Evolutionary conservation across 2,888 invertebrate species (phyloP).

Genomic region (Anarsia innoxiella): DNA sequence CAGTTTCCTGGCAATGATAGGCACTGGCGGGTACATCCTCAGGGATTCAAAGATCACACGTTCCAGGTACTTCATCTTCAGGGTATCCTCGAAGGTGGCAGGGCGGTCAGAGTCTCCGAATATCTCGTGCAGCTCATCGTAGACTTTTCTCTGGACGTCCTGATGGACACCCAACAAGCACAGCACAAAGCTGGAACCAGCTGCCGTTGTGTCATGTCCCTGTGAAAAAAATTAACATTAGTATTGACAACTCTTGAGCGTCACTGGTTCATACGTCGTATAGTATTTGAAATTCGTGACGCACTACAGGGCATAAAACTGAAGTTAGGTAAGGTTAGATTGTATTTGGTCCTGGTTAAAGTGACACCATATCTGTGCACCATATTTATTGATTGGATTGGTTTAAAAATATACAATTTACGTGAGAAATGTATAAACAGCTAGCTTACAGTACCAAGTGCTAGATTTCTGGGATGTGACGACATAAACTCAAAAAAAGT

Average conservation of each 20-base stretch:
- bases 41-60: slow-evolving; percentile 85
- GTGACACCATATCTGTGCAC: no score
- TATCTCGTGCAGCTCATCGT: slow-evolving; percentile 82
- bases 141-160: slow-evolving; percentile 84
- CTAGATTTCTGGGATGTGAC: no score
- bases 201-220: slow-evolving; percentile 73
- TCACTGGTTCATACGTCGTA: no score
- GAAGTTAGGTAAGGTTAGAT: no score
- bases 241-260: not conserved
- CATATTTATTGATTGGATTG: no score
- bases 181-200: slow-evolving; percentile 90
- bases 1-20: slow-evolving; percentile 82
- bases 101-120: slow-evolving; percentile 86
- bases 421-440: no score
- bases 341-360: no score
- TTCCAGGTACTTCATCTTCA: slow-evolving; percentile 88
- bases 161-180: slow-evolving; percentile 88
- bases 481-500: no score
- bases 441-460: no score
- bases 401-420: no score
- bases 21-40: slow-evolving; percentile 87
- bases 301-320: no score
- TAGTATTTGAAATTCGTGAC: not conserved
- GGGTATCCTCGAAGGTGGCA: slow-evolving; percentile 83
- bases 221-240: slow-evolving; percentile 17